These are phyloP conservation scores for Quadroppia sp. DNA, from an alignment of 2,888 invertebrate species.

Conservation along the genomic window DNA sequence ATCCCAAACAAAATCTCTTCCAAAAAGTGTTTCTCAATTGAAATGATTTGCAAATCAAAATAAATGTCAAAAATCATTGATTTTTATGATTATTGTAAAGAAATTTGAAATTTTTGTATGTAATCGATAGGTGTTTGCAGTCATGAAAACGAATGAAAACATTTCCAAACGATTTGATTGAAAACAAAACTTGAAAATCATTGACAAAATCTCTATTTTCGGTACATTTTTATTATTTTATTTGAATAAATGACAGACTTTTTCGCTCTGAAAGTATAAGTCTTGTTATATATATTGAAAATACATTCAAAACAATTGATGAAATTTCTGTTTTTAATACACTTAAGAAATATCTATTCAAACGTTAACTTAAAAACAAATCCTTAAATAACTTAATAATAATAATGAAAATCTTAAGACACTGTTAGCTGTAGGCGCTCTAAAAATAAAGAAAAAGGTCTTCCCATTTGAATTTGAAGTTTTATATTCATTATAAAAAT, in stretches of 20 bases:
- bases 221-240: neutral
- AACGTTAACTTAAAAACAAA: neutral
- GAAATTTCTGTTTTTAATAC: neutral
- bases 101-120: too few species aligned
- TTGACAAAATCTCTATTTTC: slow-evolving; percentile 12
- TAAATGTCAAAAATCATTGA: too few species aligned
- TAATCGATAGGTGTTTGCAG: too few species aligned
- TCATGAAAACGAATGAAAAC: neutral
- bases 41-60: too few species aligned
- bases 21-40: too few species aligned
- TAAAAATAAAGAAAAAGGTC: slow-evolving; percentile 8
- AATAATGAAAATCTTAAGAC: neutral
- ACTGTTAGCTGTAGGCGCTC: slow-evolving; percentile 15
- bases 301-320: neutral
- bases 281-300: slow-evolving; percentile 8
- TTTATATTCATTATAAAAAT: neutral
- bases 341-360: neutral
- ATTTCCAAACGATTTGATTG: neutral
- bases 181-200: neutral
- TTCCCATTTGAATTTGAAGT: slow-evolving; percentile 3
- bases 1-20: too few species aligned
- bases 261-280: neutral
- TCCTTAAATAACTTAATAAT: neutral
- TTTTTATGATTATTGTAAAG: too few species aligned
- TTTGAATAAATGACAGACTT: slow-evolving; percentile 6